A percentile compares a stretch with the other conserved stretches of the same genome.
phyloP scores from a whole-genome alignment of 1,140 invertebrate genomes.

The Hylaeus anthracinus region DNA sequence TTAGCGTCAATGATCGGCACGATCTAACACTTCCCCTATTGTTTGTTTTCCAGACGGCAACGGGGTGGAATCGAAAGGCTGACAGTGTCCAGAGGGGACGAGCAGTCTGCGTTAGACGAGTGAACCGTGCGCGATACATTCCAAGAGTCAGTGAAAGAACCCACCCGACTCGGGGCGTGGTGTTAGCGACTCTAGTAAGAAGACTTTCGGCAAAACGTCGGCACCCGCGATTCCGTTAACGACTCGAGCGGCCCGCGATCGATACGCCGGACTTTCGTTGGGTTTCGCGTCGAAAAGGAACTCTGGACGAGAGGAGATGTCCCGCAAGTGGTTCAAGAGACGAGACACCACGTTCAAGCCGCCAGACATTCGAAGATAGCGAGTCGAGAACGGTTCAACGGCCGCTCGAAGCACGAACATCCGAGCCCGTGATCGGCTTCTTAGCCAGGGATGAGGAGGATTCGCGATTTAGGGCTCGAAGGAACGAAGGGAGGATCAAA shows the following conservation, averaged over 20 bases:
- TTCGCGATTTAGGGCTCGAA: constrained; percentile 13
- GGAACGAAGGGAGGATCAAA: constrained; percentile 6
- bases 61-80: constrained; percentile 36
- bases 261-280: not conserved
- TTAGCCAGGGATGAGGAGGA: constrained; percentile 14
- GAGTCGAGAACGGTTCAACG: constrained; percentile 1
- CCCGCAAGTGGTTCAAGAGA: constrained; percentile 59
- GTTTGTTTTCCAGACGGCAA: constrained; percentile 34
- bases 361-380: constrained; percentile 74
- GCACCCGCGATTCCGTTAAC: not conserved
- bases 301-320: constrained; percentile 75
- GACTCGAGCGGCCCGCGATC: not conserved
- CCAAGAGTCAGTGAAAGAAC: not conserved
- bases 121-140: not conserved
- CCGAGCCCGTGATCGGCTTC: constrained; percentile 1
- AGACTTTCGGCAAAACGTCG: constrained; percentile 13
- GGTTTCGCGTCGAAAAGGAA: constrained; percentile 16
- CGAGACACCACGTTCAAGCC: constrained; percentile 68
- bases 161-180: not conserved
- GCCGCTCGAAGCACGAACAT: not conserved
- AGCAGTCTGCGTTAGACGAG: not conserved
- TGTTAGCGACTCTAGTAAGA: not conserved
- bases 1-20: no score
- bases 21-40: not conserved
- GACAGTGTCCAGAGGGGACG: constrained; percentile 10